Evolutionary conservation across 2,888 invertebrate species (phyloP), one percentile per base, ranked within the genome.

Genomic region (Neelides folsomi): DNA sequence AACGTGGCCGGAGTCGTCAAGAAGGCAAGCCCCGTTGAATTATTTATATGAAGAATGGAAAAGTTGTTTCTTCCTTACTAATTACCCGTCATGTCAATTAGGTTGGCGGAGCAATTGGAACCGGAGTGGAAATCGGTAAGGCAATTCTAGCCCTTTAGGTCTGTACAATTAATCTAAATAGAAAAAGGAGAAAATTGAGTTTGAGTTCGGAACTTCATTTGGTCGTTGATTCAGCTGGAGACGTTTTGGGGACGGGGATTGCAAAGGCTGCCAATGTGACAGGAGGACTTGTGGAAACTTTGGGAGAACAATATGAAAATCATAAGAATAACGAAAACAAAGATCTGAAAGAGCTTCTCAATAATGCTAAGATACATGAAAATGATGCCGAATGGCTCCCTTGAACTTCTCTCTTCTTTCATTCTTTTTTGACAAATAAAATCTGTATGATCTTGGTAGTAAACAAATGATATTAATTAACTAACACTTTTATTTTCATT

Each of bases 1-100:
- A 82, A 78, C 65, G 77, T 85, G 37, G 85, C 81, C 0, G 76
- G 78, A 47, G 81, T 79, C 1, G 80, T 86, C 7, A 62, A 66
- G 47, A 69, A 64, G 60, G 76, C 79, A 60, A 82, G 47, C 36
- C 7, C 34, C 38, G 12, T 10, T 44, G n/a, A 45, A 49, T 19
- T 37, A 42, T 16, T 15, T 50, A 16, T 34, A 37, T 47, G 36
- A 27, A 27, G 27, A 5, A 7, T 5, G 27, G 27, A n/a, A n/a
- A n/a, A n/a, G 15, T 39, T 39, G 4, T 4, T n/a, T 39, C 3
- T 5, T 39, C 39, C n/a, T 15, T 39, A 15, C 15, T 15, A 39
- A 39, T 39, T 15, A 5, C 15, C 39, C 12, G 5, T 42, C 42
- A 18, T 42, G 42, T 42, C 42, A 16, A 18, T 48, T 54, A 63